Conservation (phyloP, 2,113 vertebrate species). For the Salvator merianae region DNA sequence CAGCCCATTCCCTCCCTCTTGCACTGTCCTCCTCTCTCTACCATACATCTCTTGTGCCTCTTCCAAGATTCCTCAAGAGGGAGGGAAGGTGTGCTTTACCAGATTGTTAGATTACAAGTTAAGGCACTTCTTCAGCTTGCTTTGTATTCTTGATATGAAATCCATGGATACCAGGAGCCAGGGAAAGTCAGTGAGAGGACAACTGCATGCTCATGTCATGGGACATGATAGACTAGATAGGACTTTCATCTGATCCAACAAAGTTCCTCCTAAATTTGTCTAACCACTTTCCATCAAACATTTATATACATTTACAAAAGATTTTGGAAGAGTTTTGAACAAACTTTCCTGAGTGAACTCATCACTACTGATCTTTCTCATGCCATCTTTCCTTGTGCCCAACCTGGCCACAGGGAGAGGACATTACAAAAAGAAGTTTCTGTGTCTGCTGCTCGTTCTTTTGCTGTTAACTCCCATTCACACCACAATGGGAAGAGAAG, state of each 20-base stretch:
- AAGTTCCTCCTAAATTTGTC: not conserved
- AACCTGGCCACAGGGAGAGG: no score
- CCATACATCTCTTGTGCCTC: not conserved
- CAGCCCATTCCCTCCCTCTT: not conserved
- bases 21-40: not conserved
- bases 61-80: not conserved
- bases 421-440: not conserved
- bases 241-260: not conserved
- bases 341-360: not conserved
- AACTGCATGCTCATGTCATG: not conserved
- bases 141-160: not conserved
- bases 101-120: not conserved
- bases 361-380: not conserved
- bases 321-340: not conserved
- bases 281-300: not conserved
- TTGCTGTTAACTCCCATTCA: not conserved
- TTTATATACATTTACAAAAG: no score
- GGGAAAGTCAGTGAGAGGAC: not conserved
- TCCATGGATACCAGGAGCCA: not conserved
- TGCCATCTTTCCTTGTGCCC: not conserved
- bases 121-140: no score
- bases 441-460: not conserved
- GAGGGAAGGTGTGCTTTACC: not conserved
- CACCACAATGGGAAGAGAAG: no score
- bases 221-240: not conserved